A percentile compares a stretch with the other conserved stretches of the same genome.
Evolutionary conservation across 2,113 vertebrate species (phyloP).

Genomic region (Phaethon lepturus): DNA sequence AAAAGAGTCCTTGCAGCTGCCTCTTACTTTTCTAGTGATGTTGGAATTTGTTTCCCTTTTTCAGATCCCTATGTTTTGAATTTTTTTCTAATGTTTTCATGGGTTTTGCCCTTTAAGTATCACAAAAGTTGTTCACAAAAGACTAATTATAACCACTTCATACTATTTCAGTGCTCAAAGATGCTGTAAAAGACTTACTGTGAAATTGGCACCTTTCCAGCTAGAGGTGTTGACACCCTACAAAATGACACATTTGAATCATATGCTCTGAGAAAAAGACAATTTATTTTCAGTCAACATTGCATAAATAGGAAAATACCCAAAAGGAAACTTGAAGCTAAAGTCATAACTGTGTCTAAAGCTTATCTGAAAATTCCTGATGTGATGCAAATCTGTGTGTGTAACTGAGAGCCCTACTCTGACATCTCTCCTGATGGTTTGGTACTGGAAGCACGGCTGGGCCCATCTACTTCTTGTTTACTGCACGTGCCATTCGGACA

Average conservation of each 20-base stretch:
- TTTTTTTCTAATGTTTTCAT: background rate
- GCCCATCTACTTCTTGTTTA: accelerated
- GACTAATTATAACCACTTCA: background rate
- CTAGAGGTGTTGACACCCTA: background rate
- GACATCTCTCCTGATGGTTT: too few relatives aligned
- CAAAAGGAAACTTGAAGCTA: background rate
- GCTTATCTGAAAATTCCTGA: background rate
- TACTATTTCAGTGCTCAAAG: background rate
- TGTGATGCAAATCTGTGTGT: background rate
- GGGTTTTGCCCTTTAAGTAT: background rate
- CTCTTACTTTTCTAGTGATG: background rate
- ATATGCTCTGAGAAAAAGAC: background rate
- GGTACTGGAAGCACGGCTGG: background rate
- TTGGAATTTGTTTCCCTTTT: background rate
- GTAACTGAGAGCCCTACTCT: background rate
- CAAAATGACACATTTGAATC: background rate
- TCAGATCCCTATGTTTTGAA: background rate
- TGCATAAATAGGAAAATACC: background rate
- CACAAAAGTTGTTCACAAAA: background rate
- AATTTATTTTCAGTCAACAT: background rate
- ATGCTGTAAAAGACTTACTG: background rate
- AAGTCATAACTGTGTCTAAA: background rate
- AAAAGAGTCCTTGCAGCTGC: background rate
- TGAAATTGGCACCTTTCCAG: background rate
- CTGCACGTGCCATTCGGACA: background rate